Evolutionary conservation across 2,113 vertebrate genomes (phyloP), one percentile per base, ranked within the genome.

Genomic region (Leucosticte australis): DNA sequence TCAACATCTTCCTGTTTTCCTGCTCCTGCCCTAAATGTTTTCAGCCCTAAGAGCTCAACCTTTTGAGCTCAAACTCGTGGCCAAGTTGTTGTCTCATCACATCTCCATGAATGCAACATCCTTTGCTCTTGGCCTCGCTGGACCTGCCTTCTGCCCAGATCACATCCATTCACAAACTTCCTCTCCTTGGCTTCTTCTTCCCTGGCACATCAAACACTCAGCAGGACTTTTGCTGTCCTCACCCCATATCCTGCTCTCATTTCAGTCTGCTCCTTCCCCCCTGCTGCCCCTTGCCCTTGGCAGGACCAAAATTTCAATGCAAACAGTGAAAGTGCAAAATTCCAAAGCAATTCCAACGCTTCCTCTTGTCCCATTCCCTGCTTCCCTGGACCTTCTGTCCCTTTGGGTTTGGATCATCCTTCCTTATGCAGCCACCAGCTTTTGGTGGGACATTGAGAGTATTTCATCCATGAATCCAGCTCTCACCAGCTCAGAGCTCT

Each of bases 61-160:
- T 89, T 68, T 68, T 13, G 50, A 87, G 81, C 60, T 86, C 15
- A 44, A 50, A 22, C 64, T 57, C 60, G 6, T 52, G 87, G 65
- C 96, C 94, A 95, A 94, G 87, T 49, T 35, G 68, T 94, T 94
- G 84, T 90, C 78, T 91, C 90, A 84, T 62, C 94, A 5, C 12
- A 60, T 76, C 94, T 74, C 24, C 15, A 8, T 15, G 47, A 47
- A 13, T 4, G 15, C 92, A 92, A 47, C 92, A 70, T 96, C 96
- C 96, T 91, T n/a, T 92, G 57, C 86, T 92, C 88, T 59, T 94
- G 96, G 95, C 96, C 90, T 79, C 16, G 68, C 24, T 44, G 76
- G 41, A 4, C 7, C 41, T 80, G 79, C 83, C 68, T 87, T 50
- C 50, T 81, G 68, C 94, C 91, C 83, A 31, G 41, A 67, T 31